Evolutionary conservation across 2,113 vertebrate species (phyloP).

Genomic region (Nycticebus coucang): DNA sequence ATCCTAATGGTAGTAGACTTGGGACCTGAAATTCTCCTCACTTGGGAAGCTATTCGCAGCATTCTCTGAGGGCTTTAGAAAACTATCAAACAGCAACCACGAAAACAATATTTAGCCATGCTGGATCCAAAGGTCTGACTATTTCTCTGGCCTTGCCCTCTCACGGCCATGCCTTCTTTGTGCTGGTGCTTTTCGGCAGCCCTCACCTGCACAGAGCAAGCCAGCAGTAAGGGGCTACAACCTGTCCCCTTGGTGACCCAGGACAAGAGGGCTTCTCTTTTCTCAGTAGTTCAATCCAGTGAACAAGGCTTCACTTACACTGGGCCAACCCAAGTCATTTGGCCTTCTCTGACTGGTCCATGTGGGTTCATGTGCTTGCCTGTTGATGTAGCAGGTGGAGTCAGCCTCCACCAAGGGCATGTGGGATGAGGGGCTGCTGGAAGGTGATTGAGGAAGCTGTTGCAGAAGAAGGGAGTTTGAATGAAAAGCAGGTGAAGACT

Average conservation of each 20-base stretch:
- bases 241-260: neutral
- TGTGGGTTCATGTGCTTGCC: neutral
- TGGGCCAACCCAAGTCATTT: accelerated
- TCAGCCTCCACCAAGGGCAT: neutral
- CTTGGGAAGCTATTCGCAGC: neutral
- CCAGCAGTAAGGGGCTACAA: neutral
- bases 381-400: neutral
- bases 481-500: neutral
- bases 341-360: neutral
- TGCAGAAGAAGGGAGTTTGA: neutral
- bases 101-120: accelerated
- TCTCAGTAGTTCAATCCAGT: accelerated
- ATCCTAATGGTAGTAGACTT: neutral
- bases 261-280: neutral
- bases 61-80: neutral
- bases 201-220: neutral
- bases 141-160: too few species aligned
- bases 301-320: neutral
- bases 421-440: neutral
- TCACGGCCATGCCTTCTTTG: accelerated
- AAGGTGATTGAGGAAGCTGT: neutral
- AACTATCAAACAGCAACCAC: neutral
- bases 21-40: neutral
- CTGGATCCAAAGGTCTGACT: too few species aligned
- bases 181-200: neutral